Conservation (phyloP, 2,888 invertebrate genomes). For the Volucella inflata region DNA sequence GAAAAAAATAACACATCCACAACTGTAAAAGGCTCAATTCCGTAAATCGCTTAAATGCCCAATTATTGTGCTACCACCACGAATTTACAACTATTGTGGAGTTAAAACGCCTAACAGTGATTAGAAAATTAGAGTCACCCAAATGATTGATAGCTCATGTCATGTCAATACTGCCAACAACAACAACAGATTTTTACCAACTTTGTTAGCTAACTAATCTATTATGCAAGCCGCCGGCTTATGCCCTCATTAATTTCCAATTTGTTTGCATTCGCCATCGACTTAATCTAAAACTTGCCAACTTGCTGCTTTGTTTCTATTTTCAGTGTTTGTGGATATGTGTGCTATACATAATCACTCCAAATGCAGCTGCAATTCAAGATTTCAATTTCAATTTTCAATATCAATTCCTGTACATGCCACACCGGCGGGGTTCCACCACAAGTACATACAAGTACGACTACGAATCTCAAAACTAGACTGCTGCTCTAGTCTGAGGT, state of each 20-base stretch:
- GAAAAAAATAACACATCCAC: no score
- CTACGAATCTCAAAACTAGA: neutral
- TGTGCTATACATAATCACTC: slow-evolving; percentile 26
- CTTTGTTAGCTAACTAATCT: slow-evolving; percentile 17
- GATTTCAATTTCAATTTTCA: slow-evolving; percentile 38
- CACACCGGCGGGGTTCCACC: neutral
- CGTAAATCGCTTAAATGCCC: no score
- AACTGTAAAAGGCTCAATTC: no score
- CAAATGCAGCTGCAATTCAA: slow-evolving; percentile 44
- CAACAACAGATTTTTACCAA: neutral
- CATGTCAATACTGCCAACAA: slow-evolving; percentile 50
- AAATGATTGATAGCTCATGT: slow-evolving; percentile 60
- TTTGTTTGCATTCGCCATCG: slow-evolving; percentile 52
- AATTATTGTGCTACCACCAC: neutral
- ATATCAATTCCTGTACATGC: slow-evolving; percentile 62
- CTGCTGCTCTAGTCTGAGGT: neutral
- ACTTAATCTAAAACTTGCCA: slow-evolving; percentile 32
- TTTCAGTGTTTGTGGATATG: slow-evolving; percentile 2
- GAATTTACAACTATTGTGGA: slow-evolving; percentile 8
- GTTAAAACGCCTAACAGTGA: slow-evolving; percentile 27
- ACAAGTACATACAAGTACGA: neutral
- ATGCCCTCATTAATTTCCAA: slow-evolving; percentile 54
- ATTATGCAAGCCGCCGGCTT: slow-evolving; percentile 49
- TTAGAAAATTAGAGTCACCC: slow-evolving; percentile 25
- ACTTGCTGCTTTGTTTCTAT: slow-evolving; percentile 33